These are phyloP conservation scores for Sympetrum striolatum DNA, from an alignment of 2,888 invertebrate genomes.

Conservation along the genomic window DNA sequence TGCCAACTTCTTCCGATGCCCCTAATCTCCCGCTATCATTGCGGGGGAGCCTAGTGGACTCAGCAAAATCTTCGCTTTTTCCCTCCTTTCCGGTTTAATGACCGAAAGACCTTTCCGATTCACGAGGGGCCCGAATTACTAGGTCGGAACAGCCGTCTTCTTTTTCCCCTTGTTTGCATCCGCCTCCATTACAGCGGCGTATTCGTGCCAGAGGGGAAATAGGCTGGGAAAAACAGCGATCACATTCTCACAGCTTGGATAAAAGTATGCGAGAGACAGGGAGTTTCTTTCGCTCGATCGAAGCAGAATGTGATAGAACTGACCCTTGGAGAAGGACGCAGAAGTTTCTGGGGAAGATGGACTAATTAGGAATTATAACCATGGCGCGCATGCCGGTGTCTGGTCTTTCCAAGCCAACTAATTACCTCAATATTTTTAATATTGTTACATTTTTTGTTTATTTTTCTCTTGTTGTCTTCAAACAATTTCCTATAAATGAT, in stretches of 20 bases:
- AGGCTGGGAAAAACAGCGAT: neutral
- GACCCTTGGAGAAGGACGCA: no score
- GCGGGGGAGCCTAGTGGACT: neutral
- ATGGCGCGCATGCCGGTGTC: no score
- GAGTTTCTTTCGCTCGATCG: no score
- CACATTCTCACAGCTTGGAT: neutral
- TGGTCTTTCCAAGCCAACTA: no score
- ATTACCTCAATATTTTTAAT: no score
- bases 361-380: no score
- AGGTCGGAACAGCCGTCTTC: neutral
- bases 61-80: neutral
- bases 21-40: neutral
- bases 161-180: neutral
- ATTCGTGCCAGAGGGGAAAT: neutral
- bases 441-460: no score
- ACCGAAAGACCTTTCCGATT: neutral
- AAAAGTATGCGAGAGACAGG: no score
- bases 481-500: no score
- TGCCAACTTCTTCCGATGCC: neutral
- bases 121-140: neutral
- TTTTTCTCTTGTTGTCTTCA: no score
- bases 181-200: neutral
- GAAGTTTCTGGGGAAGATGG: no score
- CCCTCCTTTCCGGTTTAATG: neutral
- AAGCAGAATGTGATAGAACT: no score